phyloP scores from a whole-genome alignment of 1,140 invertebrate species.

The Trachymyrmex septentrionalis region DNA sequence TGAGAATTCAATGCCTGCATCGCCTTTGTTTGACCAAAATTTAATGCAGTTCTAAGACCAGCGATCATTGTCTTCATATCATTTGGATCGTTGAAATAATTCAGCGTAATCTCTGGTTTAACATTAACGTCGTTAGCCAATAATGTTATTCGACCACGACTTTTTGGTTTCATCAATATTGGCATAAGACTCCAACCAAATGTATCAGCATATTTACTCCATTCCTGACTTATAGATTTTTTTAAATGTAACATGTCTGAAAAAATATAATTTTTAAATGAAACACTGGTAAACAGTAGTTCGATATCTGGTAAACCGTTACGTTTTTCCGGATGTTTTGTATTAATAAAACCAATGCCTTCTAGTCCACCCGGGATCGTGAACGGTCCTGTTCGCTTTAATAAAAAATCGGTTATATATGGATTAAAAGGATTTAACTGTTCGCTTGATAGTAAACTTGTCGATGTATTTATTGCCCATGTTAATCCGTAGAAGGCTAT shows the following conservation, averaged over 20 bases:
- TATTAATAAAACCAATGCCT: constrained; percentile 91
- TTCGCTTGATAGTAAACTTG: constrained; percentile 87
- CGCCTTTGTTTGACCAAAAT: neutral
- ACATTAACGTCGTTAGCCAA: neutral
- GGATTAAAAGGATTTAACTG: constrained; percentile 79
- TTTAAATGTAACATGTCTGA: constrained; percentile 79
- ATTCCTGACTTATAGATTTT: constrained; percentile 85
- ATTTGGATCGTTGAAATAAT: neutral
- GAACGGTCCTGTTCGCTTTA: constrained; percentile 89
- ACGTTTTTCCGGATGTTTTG: constrained; percentile 88
- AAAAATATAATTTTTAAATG: constrained; percentile 84
- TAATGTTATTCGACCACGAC: neutral
- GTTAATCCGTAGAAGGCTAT: neutral
- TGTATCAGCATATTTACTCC: constrained; percentile 86
- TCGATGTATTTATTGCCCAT: neutral
- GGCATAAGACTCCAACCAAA: constrained; percentile 85
- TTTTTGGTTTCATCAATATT: constrained; percentile 8
- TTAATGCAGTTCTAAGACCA: neutral
- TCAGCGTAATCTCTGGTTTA: neutral
- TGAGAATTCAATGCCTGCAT: neutral
- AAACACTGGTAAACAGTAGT: constrained; percentile 88
- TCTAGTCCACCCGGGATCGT: constrained; percentile 92
- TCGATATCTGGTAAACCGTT: constrained; percentile 92
- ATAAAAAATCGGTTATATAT: constrained; percentile 85
- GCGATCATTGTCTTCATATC: neutral